Evolutionary conservation across 2,113 vertebrate genomes (phyloP), one percentile per base, ranked within the genome.

Genomic region (Notothenia coriiceps): DNA sequence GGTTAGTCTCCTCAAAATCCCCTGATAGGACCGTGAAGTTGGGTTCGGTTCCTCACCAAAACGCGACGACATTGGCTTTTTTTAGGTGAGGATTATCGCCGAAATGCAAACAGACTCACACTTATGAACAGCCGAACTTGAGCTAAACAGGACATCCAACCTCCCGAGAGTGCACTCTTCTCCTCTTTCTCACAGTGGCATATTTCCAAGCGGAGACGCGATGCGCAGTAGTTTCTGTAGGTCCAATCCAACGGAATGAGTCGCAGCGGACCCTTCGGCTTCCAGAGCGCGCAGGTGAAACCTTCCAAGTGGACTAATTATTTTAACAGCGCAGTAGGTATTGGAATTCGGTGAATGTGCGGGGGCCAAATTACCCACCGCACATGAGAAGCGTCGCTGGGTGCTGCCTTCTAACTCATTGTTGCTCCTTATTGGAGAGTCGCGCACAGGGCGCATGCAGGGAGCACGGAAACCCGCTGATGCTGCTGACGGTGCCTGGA

Each of bases 1-100:
- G 10, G 52, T 64, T 13, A 81, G 52, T 85, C 67, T 80, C 79
- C 74, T 75, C 63, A 77, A 86, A 87, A 90, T 84, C 84, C 75
- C 60, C 51, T 40, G 76, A 68, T 5, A 47, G 67, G 70, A 80
- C 57, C 8, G 82, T 70, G 33, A 88, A 92, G 80, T 85, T 87
- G 66, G 11, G 62, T 9, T 70, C 52, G 25, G 49, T 60, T 77
- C 60, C 2, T 72, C 66, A 82, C 75, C 18, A 1, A 54, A 44
- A 79, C 74, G 4, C 50, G 60, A 51, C 64, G 59, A 68, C 87
- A 88, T 87, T 59, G 29, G 56, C 35, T 71, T 65, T 74, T 11
- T 66, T 5, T 65, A 11, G 40, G 10, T 2, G 9, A 29, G 51
- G 40, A 55, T 60, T 62, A 67, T 43, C 62, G 40, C 51, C 79